These are phyloP conservation scores for Bombus ignitus DNA, from an alignment of 1,140 invertebrate species.

Conservation along the genomic window DNA sequence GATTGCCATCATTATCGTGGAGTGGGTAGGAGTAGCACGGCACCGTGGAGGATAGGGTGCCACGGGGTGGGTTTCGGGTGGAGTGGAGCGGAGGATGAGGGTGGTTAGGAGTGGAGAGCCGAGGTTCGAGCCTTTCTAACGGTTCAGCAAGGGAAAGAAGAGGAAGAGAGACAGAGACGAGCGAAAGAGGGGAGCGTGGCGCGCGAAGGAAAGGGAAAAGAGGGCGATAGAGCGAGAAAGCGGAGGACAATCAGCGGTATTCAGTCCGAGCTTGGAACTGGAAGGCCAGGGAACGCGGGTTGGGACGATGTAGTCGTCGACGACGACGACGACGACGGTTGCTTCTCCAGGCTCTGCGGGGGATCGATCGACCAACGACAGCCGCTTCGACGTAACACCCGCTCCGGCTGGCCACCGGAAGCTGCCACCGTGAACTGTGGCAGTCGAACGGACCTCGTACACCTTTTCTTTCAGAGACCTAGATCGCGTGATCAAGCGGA, in stretches of 20 bases:
- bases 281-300: constrained; percentile 61
- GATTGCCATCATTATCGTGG: constrained; percentile 83
- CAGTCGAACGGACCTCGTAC: constrained; percentile 60
- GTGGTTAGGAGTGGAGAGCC: constrained; percentile 64
- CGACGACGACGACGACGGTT: constrained; percentile 23
- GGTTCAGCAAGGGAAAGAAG: constrained; percentile 18
- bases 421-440: constrained; percentile 60
- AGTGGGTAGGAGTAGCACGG: constrained; percentile 78
- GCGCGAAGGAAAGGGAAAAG: constrained; percentile 39
- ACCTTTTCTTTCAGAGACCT: constrained; percentile 46
- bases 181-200: constrained; percentile 5
- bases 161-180: constrained; percentile 3
- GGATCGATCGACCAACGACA: constrained; percentile 67
- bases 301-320: constrained; percentile 32
- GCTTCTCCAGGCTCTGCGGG: constrained; percentile 43
- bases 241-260: constrained; percentile 81
- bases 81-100: constrained; percentile 59
- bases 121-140: constrained; percentile 32
- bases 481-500: constrained; percentile 24
- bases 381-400: constrained; percentile 63
- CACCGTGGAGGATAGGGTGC: constrained; percentile 66
- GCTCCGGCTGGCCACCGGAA: constrained; percentile 62
- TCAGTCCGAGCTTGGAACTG: constrained; percentile 74
- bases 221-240: constrained; percentile 54
- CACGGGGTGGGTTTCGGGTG: constrained; percentile 64